Evolutionary conservation across 2,113 vertebrate genomes (phyloP), one percentile per base, ranked within the genome.

Genomic region (Eubucco bourcierii): DNA sequence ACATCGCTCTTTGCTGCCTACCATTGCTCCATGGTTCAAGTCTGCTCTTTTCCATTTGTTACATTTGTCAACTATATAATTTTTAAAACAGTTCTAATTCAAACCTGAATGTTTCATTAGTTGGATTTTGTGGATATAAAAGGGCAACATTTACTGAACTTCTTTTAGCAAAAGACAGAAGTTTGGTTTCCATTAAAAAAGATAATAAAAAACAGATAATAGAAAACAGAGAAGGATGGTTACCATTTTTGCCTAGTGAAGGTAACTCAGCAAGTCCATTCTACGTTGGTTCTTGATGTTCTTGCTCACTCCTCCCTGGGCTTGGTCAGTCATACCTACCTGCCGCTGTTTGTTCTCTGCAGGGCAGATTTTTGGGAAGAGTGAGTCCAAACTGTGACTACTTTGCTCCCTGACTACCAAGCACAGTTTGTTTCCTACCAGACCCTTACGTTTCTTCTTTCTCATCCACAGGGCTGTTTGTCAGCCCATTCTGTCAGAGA

Each of bases 291-390:
- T 37, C 39, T 37, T 64, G 9, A 55, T 65, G 61, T 53, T 61
- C 34, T 65, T 79, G 46, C 27, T 25, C 29, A 90, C 20, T 15
- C 33, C 11, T 28, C 29, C 17, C 15, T 15, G 34, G 29, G 68
- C 60, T 50, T 65, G 24, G 53, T 72, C 61, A 58, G 61, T 80
- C 65, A 78, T 90, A 92, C 59, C 66, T 87, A 95, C 59, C 87
- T 93, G 92, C 87, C 95, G 87, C 82, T 80, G 80, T 83, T 88
- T 88, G 65, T 93, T 77, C 71, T 84, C 39, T 73, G 50, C 67
- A 50, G 67, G 47, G 44, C 53, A 88, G 47, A 87, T 67, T 83
- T 84, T 89, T 93, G 80, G 37, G 58, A 95, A 85, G 16, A 73
- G 77, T 67, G 66, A 53, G 33, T 1, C 3, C 55, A 55, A 60